Base-by-base conservation (phyloP, 53 echinoderm and acorn worm genomes). In the Astropecten irregularis region DNA sequence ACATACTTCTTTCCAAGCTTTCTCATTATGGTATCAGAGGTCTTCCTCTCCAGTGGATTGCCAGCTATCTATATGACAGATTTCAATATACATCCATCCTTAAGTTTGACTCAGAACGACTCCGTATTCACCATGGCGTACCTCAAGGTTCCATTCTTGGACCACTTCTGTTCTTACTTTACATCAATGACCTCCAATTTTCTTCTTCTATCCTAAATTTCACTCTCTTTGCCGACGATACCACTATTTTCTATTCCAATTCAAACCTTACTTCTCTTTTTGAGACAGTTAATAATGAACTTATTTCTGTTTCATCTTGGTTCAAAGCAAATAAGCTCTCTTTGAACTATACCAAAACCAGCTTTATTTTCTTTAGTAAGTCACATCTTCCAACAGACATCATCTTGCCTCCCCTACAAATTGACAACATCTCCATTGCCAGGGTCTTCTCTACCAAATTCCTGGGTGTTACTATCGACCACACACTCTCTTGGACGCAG, bases 81-180 rank as follows among this genome's bases (percentile, higher is more conserved):
- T n/a, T n/a, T n/a, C n/a, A n/a, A n/a, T n/a, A n/a, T n/a, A n/a
- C n/a, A n/a, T n/a, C n/a, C n/a, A n/a, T n/a, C n/a, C n/a, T n/a
- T n/a, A n/a, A n/a, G n/a, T n/a, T n/a, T n/a, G n/a, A n/a, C n/a
- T n/a, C n/a, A n/a, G n/a, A n/a, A n/a, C n/a, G n/a, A 51, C 51
- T 51, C 16, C 39, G 25, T 44, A 70, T 84, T 10, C 40, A 70
- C 2, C 56, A 30, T 38, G 84, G 84, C 0, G 69, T 84, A 1
- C 84, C 84, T 4, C 84, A 71, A 40, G 69, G 84, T 6, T 69
- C 71, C 1, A 70, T 71, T 25, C 57, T 84, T 59, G 71, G 84
- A 8, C 71, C 71, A 7, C n/a, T 69, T 1, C 54, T 84, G 5
- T 84, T 84, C 20, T 15, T 71, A 16, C 22, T 58, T 6, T 58